These are phyloP conservation scores for Tetraodon nigroviridis DNA, from an alignment of 2,113 vertebrate species.

Conservation along the genomic window DNA sequence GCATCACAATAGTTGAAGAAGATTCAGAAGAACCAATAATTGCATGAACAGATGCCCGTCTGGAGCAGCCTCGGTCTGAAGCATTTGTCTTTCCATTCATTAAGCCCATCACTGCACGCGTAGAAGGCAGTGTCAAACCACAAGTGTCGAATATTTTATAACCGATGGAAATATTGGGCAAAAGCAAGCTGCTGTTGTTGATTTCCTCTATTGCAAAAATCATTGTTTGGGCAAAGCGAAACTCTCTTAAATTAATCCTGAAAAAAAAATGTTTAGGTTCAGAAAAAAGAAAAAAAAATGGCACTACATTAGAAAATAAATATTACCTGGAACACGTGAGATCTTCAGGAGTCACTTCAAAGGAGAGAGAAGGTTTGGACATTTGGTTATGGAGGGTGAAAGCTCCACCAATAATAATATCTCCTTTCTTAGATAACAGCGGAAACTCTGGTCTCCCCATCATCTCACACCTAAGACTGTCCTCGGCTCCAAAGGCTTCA, in stretches of 20 bases:
- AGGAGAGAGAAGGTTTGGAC: slow-evolving; percentile 35
- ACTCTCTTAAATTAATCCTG: slow-evolving; percentile 72
- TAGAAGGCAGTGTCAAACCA: slow-evolving; percentile 65
- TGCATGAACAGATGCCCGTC: slow-evolving; percentile 61
- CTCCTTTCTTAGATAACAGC: slow-evolving; percentile 61
- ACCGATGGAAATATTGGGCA: slow-evolving; percentile 93
- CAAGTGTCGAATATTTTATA: slow-evolving; percentile 98
- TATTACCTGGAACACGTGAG: slow-evolving; percentile 66
- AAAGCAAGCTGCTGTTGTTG: slow-evolving; percentile 89
- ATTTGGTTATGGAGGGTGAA: slow-evolving; percentile 68
- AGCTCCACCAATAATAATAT: slow-evolving; percentile 68
- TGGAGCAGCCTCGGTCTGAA: slow-evolving; percentile 39
- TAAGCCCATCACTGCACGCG: slow-evolving; percentile 65
- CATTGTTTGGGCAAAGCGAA: slow-evolving; percentile 81
- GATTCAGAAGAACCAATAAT: slow-evolving; percentile 76
- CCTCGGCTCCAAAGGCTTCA: slow-evolving; percentile 25
- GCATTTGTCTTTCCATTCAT: slow-evolving; percentile 58
- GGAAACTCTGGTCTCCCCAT: slow-evolving; percentile 63
- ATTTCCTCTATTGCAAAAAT: slow-evolving; percentile 98
- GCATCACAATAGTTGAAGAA: slow-evolving; percentile 70
- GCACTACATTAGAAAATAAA: background rate
- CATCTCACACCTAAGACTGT: slow-evolving; percentile 47
- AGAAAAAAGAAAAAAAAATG: background rate
- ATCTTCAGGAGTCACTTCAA: slow-evolving; percentile 52
- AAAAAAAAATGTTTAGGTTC: background rate